Percentiles rank a stretch among this genome's conserved stretches.
Evolutionary conservation across 2,797 vertebrate species (phyloP).

Genomic region (Poeciliopsis infans): DNA sequence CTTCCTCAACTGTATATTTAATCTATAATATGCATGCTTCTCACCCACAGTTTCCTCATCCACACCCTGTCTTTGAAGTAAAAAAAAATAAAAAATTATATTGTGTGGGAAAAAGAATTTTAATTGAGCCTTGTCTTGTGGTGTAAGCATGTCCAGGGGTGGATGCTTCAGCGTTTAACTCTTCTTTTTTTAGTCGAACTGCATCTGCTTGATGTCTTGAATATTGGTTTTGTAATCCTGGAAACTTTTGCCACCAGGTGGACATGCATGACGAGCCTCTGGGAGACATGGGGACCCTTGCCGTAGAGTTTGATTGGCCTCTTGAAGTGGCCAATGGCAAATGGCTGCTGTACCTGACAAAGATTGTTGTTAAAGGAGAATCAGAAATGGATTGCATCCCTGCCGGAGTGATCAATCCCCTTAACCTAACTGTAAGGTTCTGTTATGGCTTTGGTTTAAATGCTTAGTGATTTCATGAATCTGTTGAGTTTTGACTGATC

Average conservation of each 20-base stretch:
- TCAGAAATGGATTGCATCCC: conserved; percentile 82
- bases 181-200: conserved; percentile 9
- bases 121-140: conserved; percentile 61
- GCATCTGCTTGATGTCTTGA: conserved; percentile 22
- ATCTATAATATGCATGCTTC: conserved; percentile 33
- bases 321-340: conserved; percentile 90
- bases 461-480: background rate
- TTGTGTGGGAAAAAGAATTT: conserved; percentile 41
- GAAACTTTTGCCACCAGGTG: conserved; percentile 71
- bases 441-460: conserved; percentile 8
- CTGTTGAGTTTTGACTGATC: conserved; percentile 2
- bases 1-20: conserved; percentile 42
- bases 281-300: conserved; percentile 83
- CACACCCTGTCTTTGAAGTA: conserved; percentile 61
- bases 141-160: conserved; percentile 43
- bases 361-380: conserved; percentile 79
- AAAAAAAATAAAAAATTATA: conserved; percentile 48
- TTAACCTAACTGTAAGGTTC: conserved; percentile 88
- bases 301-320: conserved; percentile 91
- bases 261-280: conserved; percentile 78
- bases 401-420: conserved; percentile 84
- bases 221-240: conserved; percentile 8
- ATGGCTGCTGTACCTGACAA: conserved; percentile 95
- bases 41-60: conserved; percentile 51
- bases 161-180: conserved; percentile 41